Evolutionary conservation across 2,113 vertebrate genomes (phyloP).

Genomic region (Sylvietta virens): DNA sequence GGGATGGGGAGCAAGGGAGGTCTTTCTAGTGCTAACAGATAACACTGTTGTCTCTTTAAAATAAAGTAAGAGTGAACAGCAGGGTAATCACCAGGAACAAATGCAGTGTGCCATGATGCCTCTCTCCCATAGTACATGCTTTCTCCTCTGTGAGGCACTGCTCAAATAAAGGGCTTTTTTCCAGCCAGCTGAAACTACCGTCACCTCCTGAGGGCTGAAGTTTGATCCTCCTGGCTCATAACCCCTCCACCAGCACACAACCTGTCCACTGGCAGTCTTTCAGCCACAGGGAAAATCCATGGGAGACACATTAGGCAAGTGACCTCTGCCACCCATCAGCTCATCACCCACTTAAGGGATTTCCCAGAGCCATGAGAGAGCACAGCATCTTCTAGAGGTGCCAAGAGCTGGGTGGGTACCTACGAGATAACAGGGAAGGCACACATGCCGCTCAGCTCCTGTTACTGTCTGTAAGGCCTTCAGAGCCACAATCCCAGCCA

Average conservation of each 20-base stretch:
- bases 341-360: neutral
- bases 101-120: neutral
- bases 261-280: neutral
- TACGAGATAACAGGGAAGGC: accelerated
- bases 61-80: neutral
- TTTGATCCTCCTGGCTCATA: neutral
- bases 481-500: neutral
- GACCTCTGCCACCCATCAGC: neutral
- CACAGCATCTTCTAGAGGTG: neutral
- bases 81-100: neutral
- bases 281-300: neutral
- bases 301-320: neutral
- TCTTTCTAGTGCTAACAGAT: neutral
- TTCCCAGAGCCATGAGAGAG: neutral
- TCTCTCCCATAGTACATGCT: neutral
- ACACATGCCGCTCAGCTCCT: neutral
- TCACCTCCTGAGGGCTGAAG: neutral
- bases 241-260: neutral
- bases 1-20: neutral
- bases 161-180: neutral
- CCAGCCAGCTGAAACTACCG: neutral
- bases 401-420: neutral
- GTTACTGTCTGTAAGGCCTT: neutral
- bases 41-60: neutral
- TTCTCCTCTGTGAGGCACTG: neutral